Percentiles rank a stretch among this genome's conserved stretches.
Conservation (phyloP, 2,113 vertebrate genomes). For the Danionella cerebrum region DNA sequence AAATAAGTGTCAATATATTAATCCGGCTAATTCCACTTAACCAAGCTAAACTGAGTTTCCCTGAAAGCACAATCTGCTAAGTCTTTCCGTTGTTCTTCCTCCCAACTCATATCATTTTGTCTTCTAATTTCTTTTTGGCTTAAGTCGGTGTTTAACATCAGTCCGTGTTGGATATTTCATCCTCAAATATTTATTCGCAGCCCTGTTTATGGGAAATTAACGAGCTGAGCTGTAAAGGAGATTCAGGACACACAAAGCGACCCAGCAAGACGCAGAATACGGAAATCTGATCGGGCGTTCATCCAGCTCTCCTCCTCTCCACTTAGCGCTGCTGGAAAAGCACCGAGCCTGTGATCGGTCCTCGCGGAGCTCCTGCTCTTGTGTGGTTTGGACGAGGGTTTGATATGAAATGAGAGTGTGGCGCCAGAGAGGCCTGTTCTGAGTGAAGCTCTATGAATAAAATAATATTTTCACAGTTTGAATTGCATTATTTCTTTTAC, state of each 20-base stretch:
- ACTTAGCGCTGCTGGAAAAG: constrained; percentile 33
- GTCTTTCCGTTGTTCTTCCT: background rate
- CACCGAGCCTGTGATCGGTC: constrained; percentile 49
- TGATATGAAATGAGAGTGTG: constrained; percentile 63
- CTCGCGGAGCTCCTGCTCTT: constrained; percentile 53
- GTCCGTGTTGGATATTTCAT: constrained; percentile 1
- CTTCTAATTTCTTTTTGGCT: background rate
- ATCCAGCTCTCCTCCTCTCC: constrained; percentile 23
- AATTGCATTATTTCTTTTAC: constrained; percentile 55
- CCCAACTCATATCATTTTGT: background rate
- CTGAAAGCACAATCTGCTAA: background rate
- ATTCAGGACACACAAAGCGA: constrained; percentile 21
- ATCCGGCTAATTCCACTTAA: too few relatives aligned
- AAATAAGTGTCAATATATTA: too few relatives aligned
- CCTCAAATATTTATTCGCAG: constrained; percentile 21
- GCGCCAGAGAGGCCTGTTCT: constrained; percentile 58
- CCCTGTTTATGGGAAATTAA: constrained; percentile 17
- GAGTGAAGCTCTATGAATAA: constrained; percentile 64
- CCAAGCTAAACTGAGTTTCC: too few relatives aligned
- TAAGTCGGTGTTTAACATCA: background rate
- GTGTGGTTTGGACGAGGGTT: constrained; percentile 66
- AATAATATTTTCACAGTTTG: constrained; percentile 73
- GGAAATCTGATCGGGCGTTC: constrained; percentile 8
- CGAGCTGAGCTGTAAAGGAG: constrained; percentile 8
- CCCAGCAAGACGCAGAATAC: background rate